Percentiles rank a stretch among this genome's conserved stretches.
These are phyloP conservation scores for Tapera naevia DNA, from an alignment of 2,797 vertebrate species.

Conservation along the genomic window DNA sequence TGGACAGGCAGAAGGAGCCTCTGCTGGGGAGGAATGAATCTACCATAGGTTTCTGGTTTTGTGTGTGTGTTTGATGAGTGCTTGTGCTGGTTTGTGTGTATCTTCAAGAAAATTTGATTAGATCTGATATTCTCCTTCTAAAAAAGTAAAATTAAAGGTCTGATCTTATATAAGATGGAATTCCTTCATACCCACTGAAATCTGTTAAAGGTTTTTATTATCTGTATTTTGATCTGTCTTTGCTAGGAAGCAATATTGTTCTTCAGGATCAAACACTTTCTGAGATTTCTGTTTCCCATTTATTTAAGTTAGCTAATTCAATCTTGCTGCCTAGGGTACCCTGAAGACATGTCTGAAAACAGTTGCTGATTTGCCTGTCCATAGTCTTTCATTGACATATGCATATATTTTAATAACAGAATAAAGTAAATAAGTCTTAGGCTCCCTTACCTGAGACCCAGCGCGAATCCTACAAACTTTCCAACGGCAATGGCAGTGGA, in stretches of 20 bases:
- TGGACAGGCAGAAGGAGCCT: neutral
- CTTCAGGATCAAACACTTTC: neutral
- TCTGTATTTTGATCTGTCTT: neutral
- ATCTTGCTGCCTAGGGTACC: neutral
- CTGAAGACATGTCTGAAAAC: neutral
- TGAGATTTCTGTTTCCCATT: neutral
- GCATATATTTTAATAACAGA: neutral
- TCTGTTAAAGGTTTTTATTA: neutral
- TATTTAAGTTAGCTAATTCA: neutral
- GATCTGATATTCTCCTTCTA: neutral
- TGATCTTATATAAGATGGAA: neutral
- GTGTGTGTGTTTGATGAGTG: neutral
- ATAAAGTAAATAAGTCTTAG: neutral
- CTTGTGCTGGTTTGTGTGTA: neutral
- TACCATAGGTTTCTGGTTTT: neutral
- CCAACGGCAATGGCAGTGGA: slow-evolving; percentile 69
- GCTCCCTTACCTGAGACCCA: slow-evolving; percentile 80
- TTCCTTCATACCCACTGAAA: neutral
- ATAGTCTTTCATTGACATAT: neutral
- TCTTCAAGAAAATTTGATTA: neutral
- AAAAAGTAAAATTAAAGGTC: neutral
- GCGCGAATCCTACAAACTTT: slow-evolving; percentile 79
- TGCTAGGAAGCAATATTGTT: neutral
- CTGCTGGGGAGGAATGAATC: neutral
- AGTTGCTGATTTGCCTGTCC: neutral